Conservation (phyloP, 2,113 vertebrate species). For the Tiliqua scincoides region DNA sequence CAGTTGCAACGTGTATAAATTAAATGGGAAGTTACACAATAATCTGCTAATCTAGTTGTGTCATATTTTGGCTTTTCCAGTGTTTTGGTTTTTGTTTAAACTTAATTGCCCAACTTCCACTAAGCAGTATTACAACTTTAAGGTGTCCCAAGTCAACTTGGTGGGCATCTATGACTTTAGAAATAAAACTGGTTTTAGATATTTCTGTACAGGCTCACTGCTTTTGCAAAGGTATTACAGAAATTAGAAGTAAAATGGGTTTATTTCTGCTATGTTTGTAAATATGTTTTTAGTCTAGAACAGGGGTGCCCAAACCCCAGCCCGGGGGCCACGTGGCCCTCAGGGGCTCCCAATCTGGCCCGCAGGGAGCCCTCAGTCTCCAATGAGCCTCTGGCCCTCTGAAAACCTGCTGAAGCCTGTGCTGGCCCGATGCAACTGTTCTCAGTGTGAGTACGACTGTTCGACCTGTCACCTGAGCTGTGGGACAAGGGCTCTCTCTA, state of each 20-base stretch:
- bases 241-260: not conserved
- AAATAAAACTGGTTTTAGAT: conserved; percentile 5
- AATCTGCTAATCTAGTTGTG: not conserved
- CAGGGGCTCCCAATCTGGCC: too few relatives aligned
- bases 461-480: too few relatives aligned
- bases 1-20: conserved; percentile 15
- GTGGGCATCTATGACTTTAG: not conserved
- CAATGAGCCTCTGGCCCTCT: too few relatives aligned
- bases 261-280: not conserved
- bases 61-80: not conserved
- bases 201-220: not conserved
- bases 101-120: not conserved
- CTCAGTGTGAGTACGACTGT: too few relatives aligned
- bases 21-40: conserved; percentile 17
- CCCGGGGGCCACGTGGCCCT: too few relatives aligned
- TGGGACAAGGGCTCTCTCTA: too few relatives aligned
- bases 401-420: too few relatives aligned
- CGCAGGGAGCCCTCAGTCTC: too few relatives aligned
- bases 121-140: not conserved
- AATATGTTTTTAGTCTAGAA: not conserved
- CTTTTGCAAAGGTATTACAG: not conserved
- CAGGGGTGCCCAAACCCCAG: too few relatives aligned
- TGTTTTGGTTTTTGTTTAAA: not conserved
- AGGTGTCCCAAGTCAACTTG: not conserved
- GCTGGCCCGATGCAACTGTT: too few relatives aligned